phyloP scores from a whole-genome alignment of 1,140 invertebrate genomes.

The Zophobas morio region DNA sequence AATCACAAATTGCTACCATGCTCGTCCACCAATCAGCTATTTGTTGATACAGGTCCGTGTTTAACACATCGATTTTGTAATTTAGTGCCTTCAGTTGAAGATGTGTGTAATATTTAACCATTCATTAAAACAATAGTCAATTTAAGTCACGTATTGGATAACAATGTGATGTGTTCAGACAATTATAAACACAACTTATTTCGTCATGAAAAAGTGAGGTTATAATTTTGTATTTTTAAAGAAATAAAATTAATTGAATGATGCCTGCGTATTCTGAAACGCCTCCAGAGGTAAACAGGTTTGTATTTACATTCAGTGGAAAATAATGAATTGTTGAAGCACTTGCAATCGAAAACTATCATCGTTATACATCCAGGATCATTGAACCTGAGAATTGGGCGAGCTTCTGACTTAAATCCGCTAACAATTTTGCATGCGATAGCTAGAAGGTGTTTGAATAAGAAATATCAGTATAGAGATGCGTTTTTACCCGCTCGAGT shows the following conservation, averaged over 20 bases:
- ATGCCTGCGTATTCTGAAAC: slow-evolving; percentile 47
- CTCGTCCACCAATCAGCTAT: too few species aligned
- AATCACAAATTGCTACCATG: not conserved
- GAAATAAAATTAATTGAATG: not conserved
- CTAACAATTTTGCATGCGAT: slow-evolving; percentile 89
- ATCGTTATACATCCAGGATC: slow-evolving; percentile 97
- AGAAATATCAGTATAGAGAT: slow-evolving; percentile 72
- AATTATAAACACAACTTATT: too few species aligned
- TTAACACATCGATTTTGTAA: not conserved
- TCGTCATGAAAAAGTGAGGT: not conserved
- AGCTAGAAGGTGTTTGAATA: slow-evolving; percentile 74
- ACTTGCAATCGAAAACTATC: slow-evolving; percentile 79
- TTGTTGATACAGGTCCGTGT: not conserved
- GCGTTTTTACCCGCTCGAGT: slow-evolving; percentile 76
- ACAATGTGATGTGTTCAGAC: too few species aligned
- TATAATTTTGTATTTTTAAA: not conserved
- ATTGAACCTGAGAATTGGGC: slow-evolving; percentile 87
- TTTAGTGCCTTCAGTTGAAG: not conserved
- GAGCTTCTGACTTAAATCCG: slow-evolving; percentile 91
- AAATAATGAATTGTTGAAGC: slow-evolving; percentile 24
- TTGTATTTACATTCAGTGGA: not conserved
- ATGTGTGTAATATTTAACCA: too few species aligned
- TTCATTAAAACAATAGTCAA: too few species aligned
- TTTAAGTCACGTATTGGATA: too few species aligned
- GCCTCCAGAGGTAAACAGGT: slow-evolving; percentile 47